Conservation (phyloP, 2,797 vertebrate species). For the Rhabdomys pumilio region DNA sequence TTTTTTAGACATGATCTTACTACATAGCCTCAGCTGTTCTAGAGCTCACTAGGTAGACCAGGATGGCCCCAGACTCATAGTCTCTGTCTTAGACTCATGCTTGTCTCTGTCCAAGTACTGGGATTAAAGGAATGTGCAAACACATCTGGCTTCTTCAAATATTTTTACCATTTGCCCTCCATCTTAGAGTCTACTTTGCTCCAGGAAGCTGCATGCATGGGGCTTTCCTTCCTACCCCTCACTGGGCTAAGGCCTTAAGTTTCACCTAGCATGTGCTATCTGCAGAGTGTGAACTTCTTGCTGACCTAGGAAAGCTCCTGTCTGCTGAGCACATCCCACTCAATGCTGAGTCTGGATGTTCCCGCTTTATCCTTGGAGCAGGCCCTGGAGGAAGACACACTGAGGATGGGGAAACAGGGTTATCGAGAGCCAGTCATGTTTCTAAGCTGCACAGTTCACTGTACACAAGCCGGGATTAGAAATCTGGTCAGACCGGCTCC, state of each 20-base stretch:
- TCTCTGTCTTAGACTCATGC: no score
- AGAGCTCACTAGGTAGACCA: not conserved
- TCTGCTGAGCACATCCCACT: not conserved
- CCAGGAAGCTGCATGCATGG: not conserved
- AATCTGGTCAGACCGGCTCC: not conserved
- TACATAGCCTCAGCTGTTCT: not conserved
- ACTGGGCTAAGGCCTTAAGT: not conserved
- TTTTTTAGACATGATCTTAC: not conserved
- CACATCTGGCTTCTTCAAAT: not conserved
- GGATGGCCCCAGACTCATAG: not conserved
- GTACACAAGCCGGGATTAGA: not conserved
- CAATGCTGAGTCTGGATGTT: not conserved
- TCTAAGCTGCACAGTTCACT: not conserved
- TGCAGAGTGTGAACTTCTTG: not conserved
- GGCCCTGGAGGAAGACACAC: not conserved
- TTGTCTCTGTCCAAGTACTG: not conserved
- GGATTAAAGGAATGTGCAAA: not conserved
- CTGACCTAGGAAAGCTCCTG: not conserved
- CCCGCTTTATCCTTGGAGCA: constrained; percentile 1
- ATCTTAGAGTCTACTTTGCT: not conserved
- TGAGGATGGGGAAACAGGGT: not conserved
- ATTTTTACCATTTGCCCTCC: not conserved
- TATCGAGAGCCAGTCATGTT: not conserved
- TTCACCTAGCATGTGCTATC: not conserved
- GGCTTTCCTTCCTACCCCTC: not conserved